phyloP scores from a whole-genome alignment of 2,113 vertebrate species.

The Oreocharis arfaki region DNA sequence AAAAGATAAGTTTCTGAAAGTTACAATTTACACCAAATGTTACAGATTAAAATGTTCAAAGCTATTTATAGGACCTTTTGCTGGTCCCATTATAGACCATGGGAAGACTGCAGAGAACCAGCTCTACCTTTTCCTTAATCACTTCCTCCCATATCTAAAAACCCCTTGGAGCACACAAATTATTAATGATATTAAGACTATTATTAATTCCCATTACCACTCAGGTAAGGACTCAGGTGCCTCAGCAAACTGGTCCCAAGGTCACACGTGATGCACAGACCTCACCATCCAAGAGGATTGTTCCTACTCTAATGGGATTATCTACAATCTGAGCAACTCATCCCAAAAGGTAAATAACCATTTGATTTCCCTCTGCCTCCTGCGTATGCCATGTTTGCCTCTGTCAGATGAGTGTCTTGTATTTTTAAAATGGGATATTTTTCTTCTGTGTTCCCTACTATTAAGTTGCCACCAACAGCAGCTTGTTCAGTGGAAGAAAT shows the following conservation, averaged over 20 bases:
- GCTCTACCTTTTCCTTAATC: not conserved
- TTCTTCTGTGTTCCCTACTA: not conserved
- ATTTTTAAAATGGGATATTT: not conserved
- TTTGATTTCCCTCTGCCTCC: not conserved
- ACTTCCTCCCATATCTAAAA: not conserved
- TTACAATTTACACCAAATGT: slow-evolving; percentile 63
- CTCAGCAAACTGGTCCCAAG: not conserved
- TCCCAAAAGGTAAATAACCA: slow-evolving; percentile 15
- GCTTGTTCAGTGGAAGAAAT: not conserved
- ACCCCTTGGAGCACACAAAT: not conserved
- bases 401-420: not conserved
- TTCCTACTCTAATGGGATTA: not conserved
- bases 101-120: not conserved
- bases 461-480: not conserved
- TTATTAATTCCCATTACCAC: not conserved
- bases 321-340: not conserved
- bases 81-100: not conserved
- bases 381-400: not conserved
- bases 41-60: slow-evolving; percentile 55
- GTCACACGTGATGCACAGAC: not conserved
- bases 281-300: not conserved
- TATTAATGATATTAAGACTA: not conserved
- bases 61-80: slow-evolving; percentile 11
- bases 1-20: slow-evolving; percentile 66
- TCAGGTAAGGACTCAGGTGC: not conserved